Percentiles rank a stretch among this genome's conserved stretches.
phyloP scores from a whole-genome alignment of 2,113 vertebrate genomes.

The Nematolebias whitei region DNA sequence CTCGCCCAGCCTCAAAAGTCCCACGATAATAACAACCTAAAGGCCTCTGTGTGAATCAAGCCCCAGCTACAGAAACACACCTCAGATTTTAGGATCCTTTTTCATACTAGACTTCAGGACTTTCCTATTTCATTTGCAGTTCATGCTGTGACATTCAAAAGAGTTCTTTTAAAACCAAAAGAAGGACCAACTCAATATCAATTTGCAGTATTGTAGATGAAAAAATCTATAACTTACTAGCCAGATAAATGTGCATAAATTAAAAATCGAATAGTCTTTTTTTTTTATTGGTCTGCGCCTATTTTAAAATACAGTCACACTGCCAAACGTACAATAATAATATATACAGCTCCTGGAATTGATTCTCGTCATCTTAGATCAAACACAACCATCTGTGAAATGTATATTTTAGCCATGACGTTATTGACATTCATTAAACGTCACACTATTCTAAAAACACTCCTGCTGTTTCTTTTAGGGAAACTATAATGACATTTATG shows the following conservation, averaged over 20 bases:
- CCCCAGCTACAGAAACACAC: background rate
- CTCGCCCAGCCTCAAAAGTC: background rate
- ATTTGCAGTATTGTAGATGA: no score
- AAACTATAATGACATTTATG: background rate
- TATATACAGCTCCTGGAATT: background rate
- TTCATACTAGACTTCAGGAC: background rate
- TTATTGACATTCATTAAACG: background rate
- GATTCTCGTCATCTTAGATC: background rate
- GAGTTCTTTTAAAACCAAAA: no score
- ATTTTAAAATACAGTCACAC: constrained; percentile 2
- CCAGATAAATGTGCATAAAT: no score
- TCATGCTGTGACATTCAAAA: no score
- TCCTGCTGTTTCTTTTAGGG: background rate
- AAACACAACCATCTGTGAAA: constrained; percentile 1
- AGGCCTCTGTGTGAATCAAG: background rate
- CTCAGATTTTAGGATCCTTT: background rate
- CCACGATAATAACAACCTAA: background rate
- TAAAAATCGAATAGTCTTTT: background rate
- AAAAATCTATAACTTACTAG: no score
- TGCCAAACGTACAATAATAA: background rate
- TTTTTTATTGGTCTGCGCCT: no score
- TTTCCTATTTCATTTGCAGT: background rate
- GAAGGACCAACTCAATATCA: no score
- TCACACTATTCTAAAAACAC: constrained; percentile 1
- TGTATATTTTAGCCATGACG: background rate